These are phyloP conservation scores for Parapsyche elsis DNA, from an alignment of 1,140 invertebrate species.

Conservation along the genomic window DNA sequence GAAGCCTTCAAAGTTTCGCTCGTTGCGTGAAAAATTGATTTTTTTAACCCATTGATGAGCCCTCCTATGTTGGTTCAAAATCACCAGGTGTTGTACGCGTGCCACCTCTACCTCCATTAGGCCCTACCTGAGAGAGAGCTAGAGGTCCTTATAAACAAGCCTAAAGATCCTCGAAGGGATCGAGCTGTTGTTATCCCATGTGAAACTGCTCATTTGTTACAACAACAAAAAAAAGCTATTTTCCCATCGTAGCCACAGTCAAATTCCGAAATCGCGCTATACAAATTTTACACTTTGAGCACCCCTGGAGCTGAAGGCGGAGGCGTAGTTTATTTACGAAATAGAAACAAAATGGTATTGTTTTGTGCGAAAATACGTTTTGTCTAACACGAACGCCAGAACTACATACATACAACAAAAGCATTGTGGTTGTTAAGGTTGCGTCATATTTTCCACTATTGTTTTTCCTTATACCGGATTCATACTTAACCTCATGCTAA, in stretches of 20 bases:
- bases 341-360: conserved; percentile 12
- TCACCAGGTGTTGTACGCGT: conserved; percentile 46
- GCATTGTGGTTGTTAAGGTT: background rate
- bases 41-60: conserved; percentile 3
- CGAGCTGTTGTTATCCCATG: conserved; percentile 21
- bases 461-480: background rate
- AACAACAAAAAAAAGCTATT: too few species aligned
- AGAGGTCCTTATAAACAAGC: conserved; percentile 30
- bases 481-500: too few species aligned
- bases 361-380: conserved; percentile 30
- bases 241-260: background rate
- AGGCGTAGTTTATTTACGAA: conserved; percentile 11
- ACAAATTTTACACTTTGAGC: background rate
- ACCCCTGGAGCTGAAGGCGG: too few species aligned
- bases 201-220: conserved; percentile 43
- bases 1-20: background rate
- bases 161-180: background rate
- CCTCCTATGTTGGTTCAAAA: background rate
- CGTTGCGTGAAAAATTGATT: background rate
- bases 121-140: conserved; percentile 13
- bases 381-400: background rate
- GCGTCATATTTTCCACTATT: background rate
- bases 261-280: background rate
- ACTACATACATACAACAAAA: background rate
- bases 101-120: conserved; percentile 35